Evolutionary conservation across 2,797 vertebrate species (phyloP), one percentile per base, ranked within the genome.

Genomic region (Micrastur ruficollis): DNA sequence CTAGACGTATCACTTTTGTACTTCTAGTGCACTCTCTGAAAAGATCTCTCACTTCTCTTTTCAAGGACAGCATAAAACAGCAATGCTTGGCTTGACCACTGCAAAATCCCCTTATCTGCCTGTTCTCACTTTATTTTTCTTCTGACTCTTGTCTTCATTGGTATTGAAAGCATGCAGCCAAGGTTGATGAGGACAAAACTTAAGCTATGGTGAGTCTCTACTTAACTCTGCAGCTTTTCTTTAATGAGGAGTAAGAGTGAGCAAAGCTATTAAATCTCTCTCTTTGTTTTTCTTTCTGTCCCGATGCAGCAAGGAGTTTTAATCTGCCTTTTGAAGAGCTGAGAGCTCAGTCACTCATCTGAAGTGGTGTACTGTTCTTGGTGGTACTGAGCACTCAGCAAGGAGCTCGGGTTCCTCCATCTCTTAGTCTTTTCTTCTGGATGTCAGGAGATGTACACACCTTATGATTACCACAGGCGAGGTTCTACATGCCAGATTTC

Each of bases 21-120:
- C 76, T 73, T 93, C 61, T 86, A 42, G 46, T 63, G 55, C 79
- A 79, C 88, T 82, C 67, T 92, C 42, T 80, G 74, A 90, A 91
- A 84, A 93, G 63, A 85, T 81, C 36, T 93, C 88, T 79, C 40
- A 3, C 59, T 96, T 94, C 74, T 11, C 67, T 32, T 88, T 78
- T 91, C 94, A 90, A 95, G 97, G 93, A 29, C 76, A 74, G 36
- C 40, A 4, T 84, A 89, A 92, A 83, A 78, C 89, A 89, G 70
- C 78, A 93, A 83, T 66, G 67, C 61, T 86, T 86, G 46, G 86
- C 94, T 93, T 95, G 82, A 29, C 89, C 93, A 70, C 72, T 31
- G 42, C 4, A 5, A 94, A 95, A 85, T 92, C 61, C 63, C 52
- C 84, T 89, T 93, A 89, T 93, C 95, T 96, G 56, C 67, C 53